phyloP scores from a whole-genome alignment of 2,797 vertebrate species.

The Halcyon chelicuti region DNA sequence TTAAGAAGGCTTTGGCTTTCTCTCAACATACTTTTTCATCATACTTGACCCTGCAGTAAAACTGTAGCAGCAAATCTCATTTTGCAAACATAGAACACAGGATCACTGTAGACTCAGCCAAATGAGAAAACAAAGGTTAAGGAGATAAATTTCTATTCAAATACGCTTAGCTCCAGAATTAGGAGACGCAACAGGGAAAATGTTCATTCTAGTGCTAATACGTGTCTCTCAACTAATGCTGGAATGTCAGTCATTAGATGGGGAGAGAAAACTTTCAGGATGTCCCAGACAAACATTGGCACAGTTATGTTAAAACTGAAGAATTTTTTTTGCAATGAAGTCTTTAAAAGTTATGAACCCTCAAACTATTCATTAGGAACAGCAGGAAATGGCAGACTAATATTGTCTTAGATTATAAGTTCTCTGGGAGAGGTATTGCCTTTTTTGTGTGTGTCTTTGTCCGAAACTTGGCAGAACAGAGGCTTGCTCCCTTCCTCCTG shows the following conservation, averaged over 20 bases:
- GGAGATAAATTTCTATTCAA: slow-evolving; percentile 5
- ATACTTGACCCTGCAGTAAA: slow-evolving; percentile 16
- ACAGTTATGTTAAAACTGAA: neutral
- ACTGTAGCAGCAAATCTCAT: slow-evolving; percentile 1
- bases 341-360: neutral
- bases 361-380: neutral
- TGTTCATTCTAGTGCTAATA: neutral
- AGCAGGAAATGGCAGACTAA: neutral
- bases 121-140: slow-evolving; percentile 21
- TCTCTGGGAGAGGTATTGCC: neutral
- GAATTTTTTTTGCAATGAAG: neutral
- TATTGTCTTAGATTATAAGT: neutral
- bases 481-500: neutral
- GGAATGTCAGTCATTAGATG: neutral
- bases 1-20: slow-evolving; percentile 41
- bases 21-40: neutral
- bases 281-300: neutral
- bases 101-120: neutral
- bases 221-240: neutral
- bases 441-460: neutral
- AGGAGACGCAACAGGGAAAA: neutral
- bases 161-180: neutral
- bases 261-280: neutral
- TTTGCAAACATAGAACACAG: slow-evolving; percentile 16
- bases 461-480: neutral